Conservation (phyloP, 2,113 vertebrate genomes). For the Apodemus sylvaticus region DNA sequence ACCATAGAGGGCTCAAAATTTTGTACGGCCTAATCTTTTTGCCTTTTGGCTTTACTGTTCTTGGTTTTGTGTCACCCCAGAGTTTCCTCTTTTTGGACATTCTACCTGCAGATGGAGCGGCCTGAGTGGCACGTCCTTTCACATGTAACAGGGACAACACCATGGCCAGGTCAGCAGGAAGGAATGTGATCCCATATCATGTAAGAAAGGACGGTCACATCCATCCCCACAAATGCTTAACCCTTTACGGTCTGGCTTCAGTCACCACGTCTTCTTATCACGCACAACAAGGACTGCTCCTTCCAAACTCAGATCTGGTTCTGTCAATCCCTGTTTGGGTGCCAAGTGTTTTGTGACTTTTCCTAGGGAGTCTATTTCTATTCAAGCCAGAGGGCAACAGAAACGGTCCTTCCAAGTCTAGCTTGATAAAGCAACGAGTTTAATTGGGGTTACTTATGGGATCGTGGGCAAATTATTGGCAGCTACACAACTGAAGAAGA, state of each 20-base stretch:
- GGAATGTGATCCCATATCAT: background rate
- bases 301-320: background rate
- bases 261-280: no score
- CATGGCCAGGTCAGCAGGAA: background rate
- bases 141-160: background rate
- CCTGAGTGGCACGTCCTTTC: no score
- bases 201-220: no score
- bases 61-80: no score
- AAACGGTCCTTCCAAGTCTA: background rate
- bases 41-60: background rate
- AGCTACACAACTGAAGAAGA: background rate
- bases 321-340: background rate
- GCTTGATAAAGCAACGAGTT: background rate
- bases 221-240: background rate
- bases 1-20: background rate
- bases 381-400: background rate
- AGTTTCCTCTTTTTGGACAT: background rate
- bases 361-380: background rate
- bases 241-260: background rate
- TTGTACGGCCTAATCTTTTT: fast-evolving
- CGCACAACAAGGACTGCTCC: background rate
- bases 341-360: background rate
- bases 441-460: background rate
- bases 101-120: no score
- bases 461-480: no score